phyloP scores from a whole-genome alignment of 1,140 invertebrate species.

The Halyomorpha halys region DNA sequence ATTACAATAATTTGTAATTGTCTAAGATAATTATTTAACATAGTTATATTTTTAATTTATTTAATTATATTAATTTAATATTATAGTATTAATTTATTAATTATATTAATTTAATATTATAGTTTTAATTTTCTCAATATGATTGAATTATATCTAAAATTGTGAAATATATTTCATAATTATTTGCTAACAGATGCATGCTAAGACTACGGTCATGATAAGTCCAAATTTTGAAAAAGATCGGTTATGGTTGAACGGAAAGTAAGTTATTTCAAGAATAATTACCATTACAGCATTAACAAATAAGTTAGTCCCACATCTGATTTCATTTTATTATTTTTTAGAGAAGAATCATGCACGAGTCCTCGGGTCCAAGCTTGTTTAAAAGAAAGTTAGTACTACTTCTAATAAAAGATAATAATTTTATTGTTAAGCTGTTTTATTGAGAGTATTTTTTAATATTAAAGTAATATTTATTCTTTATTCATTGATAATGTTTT shows the following conservation, averaged over 20 bases:
- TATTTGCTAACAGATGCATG: conserved; percentile 54
- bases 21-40: too few relatives aligned
- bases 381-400: conserved; percentile 56
- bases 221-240: conserved; percentile 61
- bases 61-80: too few relatives aligned
- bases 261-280: conserved; percentile 37
- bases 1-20: too few relatives aligned
- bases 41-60: too few relatives aligned
- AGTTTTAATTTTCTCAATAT: too few relatives aligned
- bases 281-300: not conserved
- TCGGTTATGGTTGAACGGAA: conserved; percentile 82
- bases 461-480: conserved; percentile 22
- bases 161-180: too few relatives aligned
- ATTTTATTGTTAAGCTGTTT: conserved; percentile 12
- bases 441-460: not conserved
- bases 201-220: conserved; percentile 76
- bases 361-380: conserved; percentile 68
- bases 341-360: conserved; percentile 58
- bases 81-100: too few relatives aligned
- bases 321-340: conserved; percentile 32
- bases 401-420: not conserved
- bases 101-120: too few relatives aligned
- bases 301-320: conserved; percentile 8
- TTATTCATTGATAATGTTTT: conserved; percentile 21
- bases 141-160: too few relatives aligned